Conservation (phyloP, 2,888 invertebrate genomes). For the Gymnosoma rotundatum region DNA sequence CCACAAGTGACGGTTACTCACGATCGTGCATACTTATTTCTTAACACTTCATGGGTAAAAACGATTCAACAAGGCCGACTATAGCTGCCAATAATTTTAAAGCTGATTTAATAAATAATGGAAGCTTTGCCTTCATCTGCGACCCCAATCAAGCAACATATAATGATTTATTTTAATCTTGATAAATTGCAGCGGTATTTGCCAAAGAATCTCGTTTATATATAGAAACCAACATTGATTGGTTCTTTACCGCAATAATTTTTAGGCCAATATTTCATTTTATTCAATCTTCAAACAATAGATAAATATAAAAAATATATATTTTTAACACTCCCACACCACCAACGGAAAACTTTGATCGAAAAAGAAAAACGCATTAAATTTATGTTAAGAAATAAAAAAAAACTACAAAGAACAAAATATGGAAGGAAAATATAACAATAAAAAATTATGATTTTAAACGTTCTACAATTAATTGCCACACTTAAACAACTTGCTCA, state of each 20-base stretch:
- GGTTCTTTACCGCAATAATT: conserved; percentile 28
- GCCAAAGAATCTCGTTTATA: conserved; percentile 2
- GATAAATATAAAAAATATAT: conserved; percentile 13
- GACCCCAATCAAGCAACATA: conserved; percentile 48
- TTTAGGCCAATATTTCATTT: conserved; percentile 53
- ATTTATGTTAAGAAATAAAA: conserved; percentile 3
- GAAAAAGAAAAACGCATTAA: conserved; percentile 45
- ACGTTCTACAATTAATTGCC: conserved; percentile 67
- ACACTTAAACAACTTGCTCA: conserved; percentile 67
- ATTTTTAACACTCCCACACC: conserved; percentile 64
- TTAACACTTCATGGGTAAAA: no score
- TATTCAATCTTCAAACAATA: conserved; percentile 54
- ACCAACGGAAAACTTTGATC: conserved; percentile 43
- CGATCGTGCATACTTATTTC: no score
- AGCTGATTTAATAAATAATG: neutral
- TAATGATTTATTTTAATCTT: conserved; percentile 60
- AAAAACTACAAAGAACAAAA: conserved; percentile 31
- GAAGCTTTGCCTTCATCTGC: conserved; percentile 35
- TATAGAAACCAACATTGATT: conserved; percentile 21
- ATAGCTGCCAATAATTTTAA: no score
- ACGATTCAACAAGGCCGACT: no score
- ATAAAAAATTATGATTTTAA: conserved; percentile 56
- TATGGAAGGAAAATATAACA: conserved; percentile 11
- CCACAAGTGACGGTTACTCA: no score
- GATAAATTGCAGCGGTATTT: conserved; percentile 49